Conservation (phyloP, 2,113 vertebrate genomes). For the Nyctereutes procyonoides region DNA sequence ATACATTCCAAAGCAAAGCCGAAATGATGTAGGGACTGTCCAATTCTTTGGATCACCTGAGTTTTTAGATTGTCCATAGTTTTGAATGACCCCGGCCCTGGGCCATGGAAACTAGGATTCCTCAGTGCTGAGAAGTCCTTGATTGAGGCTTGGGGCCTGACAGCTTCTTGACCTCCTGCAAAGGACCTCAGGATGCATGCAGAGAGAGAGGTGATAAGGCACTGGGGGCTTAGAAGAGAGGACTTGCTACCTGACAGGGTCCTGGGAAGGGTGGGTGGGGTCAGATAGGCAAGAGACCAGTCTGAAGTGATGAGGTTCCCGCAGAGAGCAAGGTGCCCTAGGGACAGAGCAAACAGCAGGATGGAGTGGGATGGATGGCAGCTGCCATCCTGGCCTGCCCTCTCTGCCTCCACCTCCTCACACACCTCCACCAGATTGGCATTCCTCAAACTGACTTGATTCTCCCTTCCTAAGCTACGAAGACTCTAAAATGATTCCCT, state of each 20-base stretch:
- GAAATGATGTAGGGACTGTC: background rate
- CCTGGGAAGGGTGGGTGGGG: background rate
- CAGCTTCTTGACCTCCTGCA: background rate
- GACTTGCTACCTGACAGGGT: background rate
- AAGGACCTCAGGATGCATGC: background rate
- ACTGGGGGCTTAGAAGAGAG: background rate
- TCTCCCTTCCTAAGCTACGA: background rate
- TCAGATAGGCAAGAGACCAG: background rate
- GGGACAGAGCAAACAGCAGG: background rate
- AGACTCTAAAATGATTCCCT: background rate
- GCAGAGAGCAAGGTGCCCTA: background rate
- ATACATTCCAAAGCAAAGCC: background rate
- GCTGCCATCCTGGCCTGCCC: too few relatives aligned
- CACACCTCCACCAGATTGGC: background rate
- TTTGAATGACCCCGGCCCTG: background rate
- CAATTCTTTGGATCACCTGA: background rate
- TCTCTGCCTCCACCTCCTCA: background rate
- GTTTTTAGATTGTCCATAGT: background rate
- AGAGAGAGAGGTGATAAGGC: background rate
- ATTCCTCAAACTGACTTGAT: background rate
- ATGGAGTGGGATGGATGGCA: background rate
- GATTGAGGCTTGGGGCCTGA: background rate
- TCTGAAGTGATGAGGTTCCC: background rate
- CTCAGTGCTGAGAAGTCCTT: background rate
- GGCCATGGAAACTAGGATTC: background rate